Conservation (phyloP, 2,888 invertebrate genomes). For the Nephrotoma appendiculata region DNA sequence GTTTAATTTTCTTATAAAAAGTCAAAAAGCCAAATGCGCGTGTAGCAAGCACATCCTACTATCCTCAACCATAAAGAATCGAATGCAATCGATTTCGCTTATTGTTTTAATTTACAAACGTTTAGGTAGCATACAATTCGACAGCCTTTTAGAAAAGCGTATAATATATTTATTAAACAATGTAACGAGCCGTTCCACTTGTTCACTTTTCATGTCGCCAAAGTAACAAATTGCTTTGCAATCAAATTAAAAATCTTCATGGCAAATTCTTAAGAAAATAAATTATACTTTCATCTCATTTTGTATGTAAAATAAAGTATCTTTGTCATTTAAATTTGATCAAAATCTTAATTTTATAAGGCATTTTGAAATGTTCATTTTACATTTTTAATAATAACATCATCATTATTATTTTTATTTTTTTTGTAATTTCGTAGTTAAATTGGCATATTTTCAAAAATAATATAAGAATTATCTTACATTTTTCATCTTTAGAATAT, state of each 20-base stretch:
- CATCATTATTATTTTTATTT: neutral
- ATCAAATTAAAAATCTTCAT: neutral
- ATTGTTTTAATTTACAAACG: too few species aligned
- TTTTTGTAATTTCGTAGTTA: neutral
- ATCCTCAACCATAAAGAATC: neutral
- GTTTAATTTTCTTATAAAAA: too few species aligned
- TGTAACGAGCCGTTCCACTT: neutral
- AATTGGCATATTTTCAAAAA: neutral
- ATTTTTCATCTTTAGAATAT: neutral
- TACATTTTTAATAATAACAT: neutral
- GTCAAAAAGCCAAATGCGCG: too few species aligned
- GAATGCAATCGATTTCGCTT: neutral
- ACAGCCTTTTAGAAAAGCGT: neutral
- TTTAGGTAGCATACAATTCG: too few species aligned
- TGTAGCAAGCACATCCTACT: too few species aligned
- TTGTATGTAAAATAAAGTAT: neutral
- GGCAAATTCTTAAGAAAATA: neutral
- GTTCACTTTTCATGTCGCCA: neutral
- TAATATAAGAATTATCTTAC: neutral
- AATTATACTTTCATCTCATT: neutral
- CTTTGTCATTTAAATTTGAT: neutral
- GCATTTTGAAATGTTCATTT: neutral
- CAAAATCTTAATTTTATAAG: neutral
- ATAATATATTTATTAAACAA: neutral
- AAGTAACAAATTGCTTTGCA: neutral